Base-by-base conservation (phyloP, 2,797 vertebrate species). In the Tangara arthus region DNA sequence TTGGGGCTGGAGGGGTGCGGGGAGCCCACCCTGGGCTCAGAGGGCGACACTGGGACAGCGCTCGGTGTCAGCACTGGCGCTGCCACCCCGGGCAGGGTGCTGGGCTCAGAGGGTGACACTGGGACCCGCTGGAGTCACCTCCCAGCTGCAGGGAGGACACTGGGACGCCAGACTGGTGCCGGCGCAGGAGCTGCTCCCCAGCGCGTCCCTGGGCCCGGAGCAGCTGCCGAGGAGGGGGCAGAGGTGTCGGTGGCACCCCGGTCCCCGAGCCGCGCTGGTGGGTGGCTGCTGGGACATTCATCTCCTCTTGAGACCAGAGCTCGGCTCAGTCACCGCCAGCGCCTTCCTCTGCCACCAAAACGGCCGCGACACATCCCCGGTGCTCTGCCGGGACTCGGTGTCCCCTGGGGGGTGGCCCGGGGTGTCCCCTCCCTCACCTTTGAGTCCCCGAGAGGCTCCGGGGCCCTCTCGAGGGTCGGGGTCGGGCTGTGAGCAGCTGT, bases 301-400 rank as follows among this genome's bases (percentile, higher is more conserved):
- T 81, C 88, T 41, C 44, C 82, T n/a, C 94, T 76, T 13, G 13
- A 93, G 93, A 80, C 78, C 4, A 56, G 87, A 91, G 85, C 92
- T 27, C 34, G 6, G 10, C 65, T 53, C 53, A 11, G 79, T 17
- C 90, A 3, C 57, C 3, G 61, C 89, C 24, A 2, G 85, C 82
- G 8, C 75, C 72, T 28, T 63, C 72, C 80, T 11, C 32, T 3
- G 46, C 64, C 46, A 12, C 91, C 37, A 3, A 12, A 20, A 1
- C 63, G 17, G 65, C 61, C 4, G 7, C 1, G 26, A 11, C 82
- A 3, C 15, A 7, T 22, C 27, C 10, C 14, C 32, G 32, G 10
- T 2, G 52, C 32, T 16, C 69, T 12, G 23, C 34, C 14, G 15
- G 19, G 24, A 12, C 24, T 37, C 61, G 7, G 18, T 1, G 34